Conservation (phyloP, 1,140 invertebrate genomes). For the Neodiprion pinetum region DNA sequence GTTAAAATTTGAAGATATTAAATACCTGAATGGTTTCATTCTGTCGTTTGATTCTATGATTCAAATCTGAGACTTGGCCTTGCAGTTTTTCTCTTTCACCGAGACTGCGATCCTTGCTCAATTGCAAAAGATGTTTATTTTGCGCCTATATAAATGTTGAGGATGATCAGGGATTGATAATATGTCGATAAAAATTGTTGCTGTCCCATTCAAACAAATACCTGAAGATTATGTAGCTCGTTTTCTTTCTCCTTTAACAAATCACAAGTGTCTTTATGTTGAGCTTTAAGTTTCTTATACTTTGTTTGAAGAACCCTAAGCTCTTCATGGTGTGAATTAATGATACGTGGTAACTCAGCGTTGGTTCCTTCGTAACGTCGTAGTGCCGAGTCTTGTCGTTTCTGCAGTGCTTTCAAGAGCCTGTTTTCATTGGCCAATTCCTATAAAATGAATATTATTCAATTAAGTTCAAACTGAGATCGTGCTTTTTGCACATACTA, state of each 20-base stretch:
- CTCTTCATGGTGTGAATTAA: slow-evolving; percentile 79
- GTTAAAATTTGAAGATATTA: not conserved
- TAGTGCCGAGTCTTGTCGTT: slow-evolving; percentile 77
- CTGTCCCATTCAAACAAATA: slow-evolving; percentile 42
- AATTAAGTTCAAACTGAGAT: slow-evolving; percentile 10
- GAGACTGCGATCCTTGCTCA: slow-evolving; percentile 77
- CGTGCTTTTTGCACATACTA: not conserved
- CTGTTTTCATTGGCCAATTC: slow-evolving; percentile 79
- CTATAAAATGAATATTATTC: slow-evolving; percentile 54
- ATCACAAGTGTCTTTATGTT: slow-evolving; percentile 67
- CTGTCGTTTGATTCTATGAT: slow-evolving; percentile 70
- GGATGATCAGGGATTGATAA: not conserved
- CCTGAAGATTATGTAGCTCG: slow-evolving; percentile 66
- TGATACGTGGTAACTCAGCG: slow-evolving; percentile 74
- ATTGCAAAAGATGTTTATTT: slow-evolving; percentile 71
- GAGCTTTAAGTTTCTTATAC: slow-evolving; percentile 70
- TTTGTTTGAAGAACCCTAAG: slow-evolving; percentile 73
- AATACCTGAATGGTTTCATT: slow-evolving; percentile 70
- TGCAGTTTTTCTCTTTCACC: slow-evolving; percentile 75
- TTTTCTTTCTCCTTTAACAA: slow-evolving; percentile 73
- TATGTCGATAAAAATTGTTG: not conserved
- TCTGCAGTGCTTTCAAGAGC: slow-evolving; percentile 74
- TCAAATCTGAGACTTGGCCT: slow-evolving; percentile 68
- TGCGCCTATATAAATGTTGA: slow-evolving; percentile 51
- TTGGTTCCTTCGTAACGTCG: slow-evolving; percentile 77